These are phyloP conservation scores for Trachemys scripta DNA, from an alignment of 2,113 vertebrate genomes.

Conservation along the genomic window DNA sequence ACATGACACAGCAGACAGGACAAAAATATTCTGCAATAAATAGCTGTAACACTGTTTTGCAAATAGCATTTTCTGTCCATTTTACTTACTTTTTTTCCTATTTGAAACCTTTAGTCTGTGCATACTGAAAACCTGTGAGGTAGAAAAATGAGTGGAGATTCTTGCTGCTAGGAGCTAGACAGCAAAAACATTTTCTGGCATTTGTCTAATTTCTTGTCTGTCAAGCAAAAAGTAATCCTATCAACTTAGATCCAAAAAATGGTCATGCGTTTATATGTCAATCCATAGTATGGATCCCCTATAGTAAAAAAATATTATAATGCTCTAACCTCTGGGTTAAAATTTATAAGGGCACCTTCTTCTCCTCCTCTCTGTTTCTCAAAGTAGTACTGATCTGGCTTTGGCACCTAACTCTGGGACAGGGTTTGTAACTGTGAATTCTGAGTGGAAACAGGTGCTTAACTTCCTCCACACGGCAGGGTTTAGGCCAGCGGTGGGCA, in stretches of 20 bases:
- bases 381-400: too few relatives aligned
- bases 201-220: not conserved
- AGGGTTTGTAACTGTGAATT: too few relatives aligned
- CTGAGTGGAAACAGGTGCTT: too few relatives aligned
- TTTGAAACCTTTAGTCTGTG: not conserved
- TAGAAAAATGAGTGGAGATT: not conserved
- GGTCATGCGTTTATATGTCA: not conserved
- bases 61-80: not conserved
- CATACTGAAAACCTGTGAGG: not conserved
- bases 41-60: not conserved
- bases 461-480: too few relatives aligned
- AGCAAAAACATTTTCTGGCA: not conserved
- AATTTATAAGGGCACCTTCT: too few relatives aligned
- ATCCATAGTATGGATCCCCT: not conserved
- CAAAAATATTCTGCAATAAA: not conserved
- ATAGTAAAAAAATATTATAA: not conserved
- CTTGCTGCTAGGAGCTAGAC: not conserved
- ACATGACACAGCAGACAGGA: not conserved
- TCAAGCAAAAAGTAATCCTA: not conserved
- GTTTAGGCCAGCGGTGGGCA: too few relatives aligned
- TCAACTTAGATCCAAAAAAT: not conserved
- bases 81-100: not conserved
- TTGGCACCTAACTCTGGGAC: too few relatives aligned
- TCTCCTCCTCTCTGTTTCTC: too few relatives aligned
- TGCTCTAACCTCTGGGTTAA: too few relatives aligned